Base-by-base conservation (phyloP, 2,888 invertebrate genomes). In the Eueremaeus valkanovi region DNA sequence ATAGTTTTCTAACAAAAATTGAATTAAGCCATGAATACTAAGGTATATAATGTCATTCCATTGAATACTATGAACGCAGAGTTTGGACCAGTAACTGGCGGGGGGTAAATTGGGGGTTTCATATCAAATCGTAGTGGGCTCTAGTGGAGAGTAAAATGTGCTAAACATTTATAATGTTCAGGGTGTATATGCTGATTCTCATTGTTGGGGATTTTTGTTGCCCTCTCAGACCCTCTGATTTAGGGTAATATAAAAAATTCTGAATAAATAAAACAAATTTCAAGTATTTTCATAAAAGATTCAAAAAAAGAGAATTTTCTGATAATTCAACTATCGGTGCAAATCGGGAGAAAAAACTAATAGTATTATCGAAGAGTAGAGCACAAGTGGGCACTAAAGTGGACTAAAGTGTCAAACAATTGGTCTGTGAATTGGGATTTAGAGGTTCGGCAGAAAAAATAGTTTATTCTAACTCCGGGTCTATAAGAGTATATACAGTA, bases 401-500 rank as follows among this genome's bases (percentile, higher is more conserved):
- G 45, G 45, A 45, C 45, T 45, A 51, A 51, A 51, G 24, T 51
- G 51, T 51, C 51, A 51, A 51, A 51, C 51, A 51, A 51, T 51
- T 16, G 51, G 40, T 40, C 40, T 40, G 40, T 11, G 40, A 40
- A 40, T 40, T 11, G 40, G 51, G 21, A 3, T 21, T 16, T 51
- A 6, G 45, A 45, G 45, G 45, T 45, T 18, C 18, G 45, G 45
- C 2, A n/a, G n/a, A n/a, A n/a, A 40, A 40, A 40, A 40, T 6
- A 9, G 21, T n/a, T 3, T 21, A 21, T 16, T 21, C 51, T 51
- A 3, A 21, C 51, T 51, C 51, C 21, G 21, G n/a, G 21, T 24
- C 24, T 21, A 3, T 21, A n/a, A 24, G 21, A 8, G 36, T 36
- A 36, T 36, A 36, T 36, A 36, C 36, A 5, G 11, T 36, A 49